Base-by-base conservation (phyloP, 2,797 vertebrate species). In the Eulemur albifrons region DNA sequence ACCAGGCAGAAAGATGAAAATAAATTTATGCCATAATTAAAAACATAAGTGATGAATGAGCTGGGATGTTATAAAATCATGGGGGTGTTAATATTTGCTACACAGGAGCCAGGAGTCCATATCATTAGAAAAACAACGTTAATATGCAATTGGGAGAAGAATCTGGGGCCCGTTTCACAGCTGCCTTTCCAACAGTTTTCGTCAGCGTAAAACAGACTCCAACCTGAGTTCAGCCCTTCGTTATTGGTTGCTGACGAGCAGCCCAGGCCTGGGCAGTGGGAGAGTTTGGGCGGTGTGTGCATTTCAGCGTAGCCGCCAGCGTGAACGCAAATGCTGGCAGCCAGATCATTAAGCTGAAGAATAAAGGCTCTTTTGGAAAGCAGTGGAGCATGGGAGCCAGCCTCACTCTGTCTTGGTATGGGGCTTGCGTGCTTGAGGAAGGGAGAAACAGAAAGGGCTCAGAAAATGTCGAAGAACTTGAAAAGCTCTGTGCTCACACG, bases 1-100 rank as follows among this genome's bases (percentile, higher is more conserved):
- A 95, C 69, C 79, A 93, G 84, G 93, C 90, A 96, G 92, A 97
- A 87, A 96, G 18, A 92, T 14, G 93, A 73, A 95, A 81, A 89
- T 93, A 79, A 52, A 21, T 83, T 88, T 40, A 85, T 65, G 69
- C 38, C 52, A 17, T 76, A 69, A 69, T 79, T 63, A 95, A 65
- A 92, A 69, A 50, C 72, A 73, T 7, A 2, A 63, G 50, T 69
- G 86, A 4, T 8, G 21, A 72, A 77, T 32, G 12, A 91, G 48
- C 27, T 21, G 5, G 45, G 40, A 18, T 35, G 48, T 59, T 67
- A 40, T 21, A 57, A 91, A 81, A 77, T 59, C 30, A 48, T 38
- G 52, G 81, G 76, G 77, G 63, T 63, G 52, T 83, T 95, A 73
- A 82, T 54, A 75, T 83, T 88, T 17, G 23, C 25, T 52, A 43